Percentiles rank a stretch among this genome's conserved stretches.
Conservation (phyloP, 2,797 vertebrate species). For the Silurus lanzhouensis region DNA sequence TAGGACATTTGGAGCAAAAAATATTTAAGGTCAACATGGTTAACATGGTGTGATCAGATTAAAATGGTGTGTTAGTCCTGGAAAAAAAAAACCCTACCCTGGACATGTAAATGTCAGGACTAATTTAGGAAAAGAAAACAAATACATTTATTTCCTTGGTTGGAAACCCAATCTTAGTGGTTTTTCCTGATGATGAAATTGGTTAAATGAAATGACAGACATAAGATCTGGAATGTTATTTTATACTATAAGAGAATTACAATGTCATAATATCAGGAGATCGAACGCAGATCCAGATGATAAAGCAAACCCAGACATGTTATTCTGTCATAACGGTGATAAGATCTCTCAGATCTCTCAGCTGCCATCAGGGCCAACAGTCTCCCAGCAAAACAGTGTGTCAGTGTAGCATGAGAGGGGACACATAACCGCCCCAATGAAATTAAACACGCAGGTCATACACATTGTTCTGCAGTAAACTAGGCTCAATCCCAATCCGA, state of each 20-base stretch:
- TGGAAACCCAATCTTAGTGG: neutral
- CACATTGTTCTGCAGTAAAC: neutral
- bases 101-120: too few relatives aligned
- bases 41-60: neutral
- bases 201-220: neutral
- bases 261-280: neutral
- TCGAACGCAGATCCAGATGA: neutral
- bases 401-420: neutral
- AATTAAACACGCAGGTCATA: neutral
- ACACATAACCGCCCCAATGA: neutral
- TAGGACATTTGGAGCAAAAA: constrained; percentile 10
- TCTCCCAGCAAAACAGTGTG: neutral
- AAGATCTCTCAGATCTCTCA: neutral
- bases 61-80: neutral
- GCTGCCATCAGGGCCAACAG: neutral
- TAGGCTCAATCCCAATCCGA: neutral
- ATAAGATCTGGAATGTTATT: neutral
- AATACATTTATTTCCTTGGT: too few relatives aligned
- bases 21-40: neutral
- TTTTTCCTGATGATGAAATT: neutral
- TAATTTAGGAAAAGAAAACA: neutral
- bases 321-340: neutral
- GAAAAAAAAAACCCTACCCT: too few relatives aligned
- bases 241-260: neutral
- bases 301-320: neutral